Conservation (phyloP, 2,113 vertebrate genomes). For the Sminthopsis crassicaudata region DNA sequence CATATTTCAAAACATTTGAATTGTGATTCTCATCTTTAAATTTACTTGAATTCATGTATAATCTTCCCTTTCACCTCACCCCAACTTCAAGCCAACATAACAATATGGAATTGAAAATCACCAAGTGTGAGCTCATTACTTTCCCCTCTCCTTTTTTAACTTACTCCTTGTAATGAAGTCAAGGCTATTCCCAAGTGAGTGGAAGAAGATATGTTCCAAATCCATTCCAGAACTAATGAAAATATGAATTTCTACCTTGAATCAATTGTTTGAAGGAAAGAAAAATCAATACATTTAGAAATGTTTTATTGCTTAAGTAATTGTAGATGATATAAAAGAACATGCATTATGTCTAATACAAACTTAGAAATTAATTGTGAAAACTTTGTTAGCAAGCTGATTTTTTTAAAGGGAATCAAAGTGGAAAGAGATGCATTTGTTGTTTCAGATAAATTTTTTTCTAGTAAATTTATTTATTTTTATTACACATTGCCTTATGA, state of each 20-base stretch:
- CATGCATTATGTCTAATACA: not conserved
- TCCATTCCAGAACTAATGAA: not conserved
- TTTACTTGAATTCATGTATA: not conserved
- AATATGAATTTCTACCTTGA: constrained; percentile 8
- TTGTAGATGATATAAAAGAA: not conserved
- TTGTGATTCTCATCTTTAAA: not conserved
- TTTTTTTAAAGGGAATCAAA: not conserved
- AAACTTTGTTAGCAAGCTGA: not conserved
- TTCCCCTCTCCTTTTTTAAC: not conserved
- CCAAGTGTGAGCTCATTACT: not conserved
- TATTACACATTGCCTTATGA: too few relatives aligned
- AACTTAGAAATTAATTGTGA: not conserved
- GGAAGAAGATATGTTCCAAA: constrained; percentile 11
- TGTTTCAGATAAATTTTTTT: not conserved
- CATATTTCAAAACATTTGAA: not conserved
- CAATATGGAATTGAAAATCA: constrained; percentile 7
- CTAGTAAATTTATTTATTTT: too few relatives aligned
- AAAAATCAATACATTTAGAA: constrained; percentile 2
- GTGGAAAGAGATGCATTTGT: not conserved
- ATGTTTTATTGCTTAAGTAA: not conserved
- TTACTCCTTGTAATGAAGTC: constrained; percentile 2
- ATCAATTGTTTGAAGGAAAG: not conserved
- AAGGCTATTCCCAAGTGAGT: not conserved
- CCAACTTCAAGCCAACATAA: constrained; percentile 12
- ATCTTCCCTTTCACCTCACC: not conserved